Evolutionary conservation across 2,797 vertebrate genomes (phyloP), one percentile per base, ranked within the genome.

Genomic region (Notolepis coatsorum): DNA sequence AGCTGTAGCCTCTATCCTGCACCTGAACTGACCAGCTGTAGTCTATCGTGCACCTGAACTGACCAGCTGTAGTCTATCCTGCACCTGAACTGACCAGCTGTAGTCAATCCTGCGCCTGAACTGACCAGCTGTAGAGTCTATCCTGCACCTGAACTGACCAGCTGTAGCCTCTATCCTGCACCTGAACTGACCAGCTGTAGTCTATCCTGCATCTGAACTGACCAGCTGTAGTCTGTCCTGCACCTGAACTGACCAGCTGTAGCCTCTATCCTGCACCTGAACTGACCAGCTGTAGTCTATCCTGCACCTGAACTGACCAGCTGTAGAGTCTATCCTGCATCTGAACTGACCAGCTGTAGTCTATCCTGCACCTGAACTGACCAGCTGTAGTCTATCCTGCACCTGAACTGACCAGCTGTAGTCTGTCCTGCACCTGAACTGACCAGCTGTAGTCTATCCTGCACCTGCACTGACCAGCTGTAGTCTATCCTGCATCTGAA

Each of bases 331-430:
- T 18, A 33, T 20, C 38, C 51, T 9, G n/a, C 3, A 18, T 6
- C 8, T 38, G 21, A 27, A 59, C 33, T 17, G 10, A 12, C 51
- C 4, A 54, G 39, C 49, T 41, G 58, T 23, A 31, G 8, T 12
- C 23, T 18, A 33, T 20, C 38, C 51, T 9, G n/a, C 3, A 18
- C 5, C 8, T 38, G 21, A 27, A 59, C 33, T 17, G 10, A 12
- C 51, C 4, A 54, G 39, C 49, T 41, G 58, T 23, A 31, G 8
- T 24, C 46, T 12, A n/a, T n/a, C n/a, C n/a, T n/a, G n/a, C n/a
- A n/a, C n/a, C n/a, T n/a, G n/a, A n/a, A n/a, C n/a, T n/a, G n/a
- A n/a, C n/a, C n/a, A n/a, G n/a, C 23, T 18, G 30, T 20, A 33
- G 48, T 9, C 15, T 9, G 30, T 10, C 8, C 58, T 2, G 0